phyloP scores from a whole-genome alignment of 2,797 vertebrate genomes.

The Nasua narica region DNA sequence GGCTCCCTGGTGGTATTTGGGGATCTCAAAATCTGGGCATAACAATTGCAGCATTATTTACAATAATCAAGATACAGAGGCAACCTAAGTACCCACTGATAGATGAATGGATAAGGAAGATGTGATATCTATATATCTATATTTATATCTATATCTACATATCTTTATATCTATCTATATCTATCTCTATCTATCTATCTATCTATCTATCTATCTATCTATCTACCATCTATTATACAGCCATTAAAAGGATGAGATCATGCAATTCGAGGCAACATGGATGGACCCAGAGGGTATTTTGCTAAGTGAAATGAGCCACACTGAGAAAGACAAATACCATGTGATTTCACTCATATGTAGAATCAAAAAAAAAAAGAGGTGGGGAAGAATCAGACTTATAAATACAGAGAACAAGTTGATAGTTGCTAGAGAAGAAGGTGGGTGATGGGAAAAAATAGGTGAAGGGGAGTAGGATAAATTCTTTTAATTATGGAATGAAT shows the following conservation, averaged over 20 bases:
- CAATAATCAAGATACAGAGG: not conserved
- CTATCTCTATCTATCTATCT: too few relatives aligned
- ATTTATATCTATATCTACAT: too few relatives aligned
- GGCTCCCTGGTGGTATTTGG: too few relatives aligned
- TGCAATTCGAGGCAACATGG: not conserved
- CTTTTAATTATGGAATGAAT: not conserved
- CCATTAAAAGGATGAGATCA: not conserved
- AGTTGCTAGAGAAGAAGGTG: not conserved
- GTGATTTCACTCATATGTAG: not conserved
- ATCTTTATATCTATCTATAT: too few relatives aligned
- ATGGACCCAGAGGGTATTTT: not conserved
- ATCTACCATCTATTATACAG: not conserved
- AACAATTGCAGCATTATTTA: not conserved
- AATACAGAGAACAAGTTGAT: not conserved
- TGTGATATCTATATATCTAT: too few relatives aligned
- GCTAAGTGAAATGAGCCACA: not conserved
- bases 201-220: too few relatives aligned
- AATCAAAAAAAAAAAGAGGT: not conserved
- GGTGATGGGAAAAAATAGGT: not conserved
- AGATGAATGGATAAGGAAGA: not conserved
- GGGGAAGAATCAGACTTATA: not conserved
- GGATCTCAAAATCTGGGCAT: too few relatives aligned
- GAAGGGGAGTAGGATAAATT: not conserved
- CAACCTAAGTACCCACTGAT: not conserved
- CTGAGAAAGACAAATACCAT: not conserved